These are phyloP conservation scores for Agonopterix alstromeriana DNA, from an alignment of 2,888 invertebrate genomes.

Conservation along the genomic window DNA sequence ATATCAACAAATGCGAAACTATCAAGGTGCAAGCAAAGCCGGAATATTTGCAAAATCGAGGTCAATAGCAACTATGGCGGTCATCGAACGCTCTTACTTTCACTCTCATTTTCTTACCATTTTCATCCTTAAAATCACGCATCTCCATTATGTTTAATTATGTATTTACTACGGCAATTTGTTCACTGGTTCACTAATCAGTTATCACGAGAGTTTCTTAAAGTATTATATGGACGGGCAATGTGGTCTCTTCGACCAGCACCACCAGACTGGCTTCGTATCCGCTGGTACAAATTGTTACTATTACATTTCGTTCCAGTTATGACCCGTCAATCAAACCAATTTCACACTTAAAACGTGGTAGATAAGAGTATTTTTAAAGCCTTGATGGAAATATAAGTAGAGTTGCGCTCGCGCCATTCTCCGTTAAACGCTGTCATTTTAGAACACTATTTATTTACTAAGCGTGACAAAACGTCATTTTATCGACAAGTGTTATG, in stretches of 20 bases:
- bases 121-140: conserved; percentile 26
- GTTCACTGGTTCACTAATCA: not conserved
- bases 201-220: not conserved
- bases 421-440: conserved; percentile 4
- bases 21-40: not conserved
- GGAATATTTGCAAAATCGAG: conserved; percentile 12
- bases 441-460: conserved; percentile 11
- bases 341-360: no score
- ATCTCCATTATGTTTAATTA: conserved; percentile 31
- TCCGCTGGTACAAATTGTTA: not conserved
- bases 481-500: conserved; percentile 1
- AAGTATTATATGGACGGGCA: not conserved
- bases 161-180: not conserved
- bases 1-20: not conserved
- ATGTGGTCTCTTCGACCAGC: not conserved
- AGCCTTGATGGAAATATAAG: no score
- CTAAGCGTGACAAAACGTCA: conserved; percentile 15
- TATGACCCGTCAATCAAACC: no score
- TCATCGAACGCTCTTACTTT: conserved; percentile 6
- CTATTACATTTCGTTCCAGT: no score
- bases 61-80: conserved; percentile 17
- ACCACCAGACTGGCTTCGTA: not conserved
- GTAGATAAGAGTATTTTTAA: no score
- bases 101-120: conserved; percentile 45
- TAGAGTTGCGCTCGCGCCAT: conserved; percentile 15